These are phyloP conservation scores for Platyura marginata DNA, from an alignment of 1,140 invertebrate species.

Conservation along the genomic window DNA sequence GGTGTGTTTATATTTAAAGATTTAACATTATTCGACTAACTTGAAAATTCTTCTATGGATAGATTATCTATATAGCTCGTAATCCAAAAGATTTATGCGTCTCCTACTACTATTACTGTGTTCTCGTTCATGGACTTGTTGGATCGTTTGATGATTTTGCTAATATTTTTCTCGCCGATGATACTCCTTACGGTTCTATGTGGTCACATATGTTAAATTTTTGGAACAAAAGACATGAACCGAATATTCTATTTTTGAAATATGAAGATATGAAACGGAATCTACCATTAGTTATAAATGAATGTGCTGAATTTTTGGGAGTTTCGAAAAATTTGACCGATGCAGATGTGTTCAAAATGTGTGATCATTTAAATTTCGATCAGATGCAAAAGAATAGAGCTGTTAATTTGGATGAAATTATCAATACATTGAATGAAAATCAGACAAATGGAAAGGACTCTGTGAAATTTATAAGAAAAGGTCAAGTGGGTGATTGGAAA, in stretches of 20 bases:
- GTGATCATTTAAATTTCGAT: conserved; percentile 57
- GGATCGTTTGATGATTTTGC: conserved; percentile 66
- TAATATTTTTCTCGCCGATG: conserved; percentile 52
- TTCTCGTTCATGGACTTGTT: conserved; percentile 45
- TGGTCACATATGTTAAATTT: conserved; percentile 51
- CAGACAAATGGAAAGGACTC: conserved; percentile 30
- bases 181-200: conserved; percentile 44
- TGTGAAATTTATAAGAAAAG: conserved; percentile 56
- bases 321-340: conserved; percentile 39
- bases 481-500: conserved; percentile 67
- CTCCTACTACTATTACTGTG: conserved; percentile 76
- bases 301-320: conserved; percentile 52
- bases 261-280: conserved; percentile 76
- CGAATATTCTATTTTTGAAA: conserved; percentile 61
- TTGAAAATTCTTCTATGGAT: conserved; percentile 5
- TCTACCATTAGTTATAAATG: conserved; percentile 36
- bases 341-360: conserved; percentile 41
- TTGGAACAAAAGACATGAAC: conserved; percentile 52
- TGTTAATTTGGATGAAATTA: conserved; percentile 46
- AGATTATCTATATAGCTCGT: conserved; percentile 78
- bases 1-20: conserved; percentile 28
- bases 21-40: not conserved
- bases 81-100: conserved; percentile 91
- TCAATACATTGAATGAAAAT: conserved; percentile 26
- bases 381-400: conserved; percentile 67